A percentile compares a stretch with the other conserved stretches of the same genome.
phyloP scores from a whole-genome alignment of 2,113 vertebrate genomes.

The Microcebus murinus region DNA sequence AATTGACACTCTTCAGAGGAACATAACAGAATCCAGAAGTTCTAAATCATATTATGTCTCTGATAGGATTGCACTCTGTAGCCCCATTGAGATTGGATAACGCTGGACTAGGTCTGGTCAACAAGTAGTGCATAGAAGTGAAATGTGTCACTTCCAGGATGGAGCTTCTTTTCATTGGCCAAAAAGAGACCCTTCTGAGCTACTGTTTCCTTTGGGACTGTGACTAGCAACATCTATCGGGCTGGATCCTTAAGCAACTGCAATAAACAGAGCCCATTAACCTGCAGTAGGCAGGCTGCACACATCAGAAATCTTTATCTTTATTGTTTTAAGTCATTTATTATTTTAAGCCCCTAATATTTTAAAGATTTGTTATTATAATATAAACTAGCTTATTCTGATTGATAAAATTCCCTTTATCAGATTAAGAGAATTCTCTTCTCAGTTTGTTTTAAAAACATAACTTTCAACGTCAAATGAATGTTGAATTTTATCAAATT shows the following conservation, averaged over 20 bases:
- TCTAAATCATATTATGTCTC: neutral
- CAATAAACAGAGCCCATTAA: neutral
- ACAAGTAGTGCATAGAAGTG: neutral
- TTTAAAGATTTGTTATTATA: neutral
- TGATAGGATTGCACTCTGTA: neutral
- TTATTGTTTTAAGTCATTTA: neutral
- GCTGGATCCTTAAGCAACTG: neutral
- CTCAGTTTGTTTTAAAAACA: neutral
- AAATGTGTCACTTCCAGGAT: neutral
- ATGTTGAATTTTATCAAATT: neutral
- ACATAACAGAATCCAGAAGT: neutral
- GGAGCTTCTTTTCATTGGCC: neutral
- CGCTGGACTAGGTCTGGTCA: neutral
- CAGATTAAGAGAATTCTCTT: neutral
- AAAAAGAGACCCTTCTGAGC: neutral
- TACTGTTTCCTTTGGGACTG: neutral
- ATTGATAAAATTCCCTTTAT: neutral
- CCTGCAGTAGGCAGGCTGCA: rapidly evolving
- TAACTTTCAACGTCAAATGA: neutral
- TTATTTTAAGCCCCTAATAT: neutral
- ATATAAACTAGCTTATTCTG: neutral
- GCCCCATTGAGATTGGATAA: neutral
- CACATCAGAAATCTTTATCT: neutral
- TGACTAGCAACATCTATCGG: neutral
- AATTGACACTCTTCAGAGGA: neutral